Base-by-base conservation (phyloP, 64 coral and sea anemone species). In the Dendronephthya gigantea region DNA sequence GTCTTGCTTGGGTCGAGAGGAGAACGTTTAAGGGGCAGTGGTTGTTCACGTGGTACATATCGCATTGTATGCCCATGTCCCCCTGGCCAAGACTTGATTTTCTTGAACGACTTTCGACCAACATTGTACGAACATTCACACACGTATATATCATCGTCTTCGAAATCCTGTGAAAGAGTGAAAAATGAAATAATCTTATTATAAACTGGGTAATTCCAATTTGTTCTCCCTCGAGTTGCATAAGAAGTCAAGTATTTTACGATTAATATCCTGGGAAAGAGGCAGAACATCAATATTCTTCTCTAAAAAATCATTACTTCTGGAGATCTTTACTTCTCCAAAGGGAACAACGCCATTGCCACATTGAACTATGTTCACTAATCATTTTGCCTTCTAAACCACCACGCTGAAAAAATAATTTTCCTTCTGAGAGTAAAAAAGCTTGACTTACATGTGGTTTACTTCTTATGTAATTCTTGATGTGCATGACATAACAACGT, bases 121-220 rank as follows among this genome's bases (percentile, higher is more conserved):
- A 91, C 83, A 76, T 85, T 91, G 90, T 98, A 98, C 22, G 87
- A 88, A 74, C 92, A 98, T 75, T 98, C 95, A 86, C 95, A 98
- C 5, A 98, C 95, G 89, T 86, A 98, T 30, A 98, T 87, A 81
- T 98, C 92, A 30, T 93, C 84, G 28, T 98, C 95, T 38, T 87
- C 83, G 50, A 93, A 93, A n/a, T 83, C 86, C 95, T 98, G 50
- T 11, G 0, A 87, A 2, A 45, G 11, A 45, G 4, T 45, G 4
- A 45, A 4, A 45, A 45, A 4, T 45, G 11, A 45, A 45, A 4
- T 45, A 45, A 66, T 55, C 58, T n/a, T 66, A 8, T 4, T n/a
- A 4, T 66, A n/a, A 6, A 30, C 58, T 66, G 58, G 58, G 4
- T 30, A 66, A 17, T 30, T 66, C 58, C 6, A 66, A 22, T 4